phyloP scores from a whole-genome alignment of 2,888 invertebrate species.

The Platycheirus rosarum region DNA sequence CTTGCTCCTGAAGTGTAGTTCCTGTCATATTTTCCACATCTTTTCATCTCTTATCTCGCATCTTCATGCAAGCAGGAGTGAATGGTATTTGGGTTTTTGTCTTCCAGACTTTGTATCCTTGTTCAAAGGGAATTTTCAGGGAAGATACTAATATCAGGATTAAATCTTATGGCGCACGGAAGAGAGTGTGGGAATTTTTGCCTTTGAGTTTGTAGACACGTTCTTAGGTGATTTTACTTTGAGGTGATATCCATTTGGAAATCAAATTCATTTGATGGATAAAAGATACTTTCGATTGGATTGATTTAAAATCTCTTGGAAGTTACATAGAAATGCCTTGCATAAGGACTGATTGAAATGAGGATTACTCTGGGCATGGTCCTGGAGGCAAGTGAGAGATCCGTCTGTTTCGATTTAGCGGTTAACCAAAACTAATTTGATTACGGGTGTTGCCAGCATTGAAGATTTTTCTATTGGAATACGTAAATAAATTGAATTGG shows the following conservation, averaged over 20 bases:
- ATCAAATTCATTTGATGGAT: constrained; percentile 55
- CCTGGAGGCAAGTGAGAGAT: neutral
- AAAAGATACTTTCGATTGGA: constrained; percentile 39
- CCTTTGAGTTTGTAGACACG: constrained; percentile 24
- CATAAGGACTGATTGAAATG: neutral
- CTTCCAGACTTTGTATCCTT: neutral
- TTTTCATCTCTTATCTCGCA: neutral
- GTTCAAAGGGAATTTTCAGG: constrained; percentile 7
- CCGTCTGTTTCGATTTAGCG: neutral
- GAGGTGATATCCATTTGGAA: constrained; percentile 54
- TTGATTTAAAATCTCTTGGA: constrained; percentile 34
- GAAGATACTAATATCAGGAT: neutral
- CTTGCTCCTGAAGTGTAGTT: neutral
- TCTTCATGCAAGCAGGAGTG: neutral
- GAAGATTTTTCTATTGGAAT: neutral
- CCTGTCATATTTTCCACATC: neutral
- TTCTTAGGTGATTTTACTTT: neutral
- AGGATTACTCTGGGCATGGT: neutral
- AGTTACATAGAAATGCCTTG: neutral
- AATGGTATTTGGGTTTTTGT: constrained; percentile 13
- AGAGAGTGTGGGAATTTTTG: too few species aligned
- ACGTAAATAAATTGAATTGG: neutral
- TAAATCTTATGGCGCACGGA: too few species aligned
- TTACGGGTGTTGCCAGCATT: neutral
- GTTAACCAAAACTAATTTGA: neutral